Percentiles rank a stretch among this genome's conserved stretches.
Evolutionary conservation across 1,140 invertebrate species (phyloP).

Genomic region (Anastrepha obliqua): DNA sequence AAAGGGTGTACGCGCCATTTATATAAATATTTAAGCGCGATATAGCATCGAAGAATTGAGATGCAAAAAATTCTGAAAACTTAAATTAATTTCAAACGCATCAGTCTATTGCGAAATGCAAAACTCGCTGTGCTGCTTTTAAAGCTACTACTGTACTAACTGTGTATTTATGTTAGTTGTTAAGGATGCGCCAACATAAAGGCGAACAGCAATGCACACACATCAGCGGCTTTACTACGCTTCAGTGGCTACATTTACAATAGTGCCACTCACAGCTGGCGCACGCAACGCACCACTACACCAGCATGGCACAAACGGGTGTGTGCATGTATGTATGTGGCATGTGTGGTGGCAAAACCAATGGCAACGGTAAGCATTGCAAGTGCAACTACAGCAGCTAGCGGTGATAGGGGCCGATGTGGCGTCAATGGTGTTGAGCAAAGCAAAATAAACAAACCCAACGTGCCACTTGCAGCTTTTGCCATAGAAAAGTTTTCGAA

Average conservation of each 20-base stretch:
- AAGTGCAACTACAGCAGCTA: background rate
- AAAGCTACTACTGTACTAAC: no score
- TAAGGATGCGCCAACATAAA: background rate
- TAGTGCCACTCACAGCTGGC: background rate
- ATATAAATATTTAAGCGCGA: no score
- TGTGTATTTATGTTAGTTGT: no score
- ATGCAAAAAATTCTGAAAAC: no score
- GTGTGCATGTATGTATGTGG: background rate
- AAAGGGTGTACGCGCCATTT: no score
- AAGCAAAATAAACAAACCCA: background rate
- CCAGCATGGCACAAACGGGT: background rate
- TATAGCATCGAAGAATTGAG: no score
- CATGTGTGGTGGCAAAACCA: background rate
- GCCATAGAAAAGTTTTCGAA: background rate
- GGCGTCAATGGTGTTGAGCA: background rate
- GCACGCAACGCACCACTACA: background rate
- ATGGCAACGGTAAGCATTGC: background rate
- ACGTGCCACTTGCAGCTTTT: background rate
- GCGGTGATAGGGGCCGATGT: background rate
- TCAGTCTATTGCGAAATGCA: no score
- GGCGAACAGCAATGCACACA: background rate
- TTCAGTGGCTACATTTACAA: background rate
- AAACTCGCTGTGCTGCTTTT: no score
- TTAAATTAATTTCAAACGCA: no score
- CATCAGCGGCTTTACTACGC: background rate